Conservation (phyloP, 1,140 invertebrate species). For the Cotesia typhae region DNA sequence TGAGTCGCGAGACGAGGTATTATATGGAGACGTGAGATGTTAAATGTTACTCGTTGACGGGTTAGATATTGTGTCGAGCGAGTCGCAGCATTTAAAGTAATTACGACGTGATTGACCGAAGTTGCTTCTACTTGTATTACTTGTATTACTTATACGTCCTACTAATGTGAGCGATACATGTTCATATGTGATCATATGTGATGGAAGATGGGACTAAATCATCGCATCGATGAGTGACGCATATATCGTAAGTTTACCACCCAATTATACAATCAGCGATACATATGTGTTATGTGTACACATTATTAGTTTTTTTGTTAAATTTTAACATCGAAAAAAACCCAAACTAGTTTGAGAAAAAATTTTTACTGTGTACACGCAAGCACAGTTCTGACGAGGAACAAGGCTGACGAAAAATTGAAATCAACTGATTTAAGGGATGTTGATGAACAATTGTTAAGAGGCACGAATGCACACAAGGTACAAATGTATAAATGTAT, state of each 20-base stretch:
- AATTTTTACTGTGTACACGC: too few species aligned
- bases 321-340: too few species aligned
- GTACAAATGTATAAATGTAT: too few species aligned
- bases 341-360: too few species aligned
- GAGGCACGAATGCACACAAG: too few species aligned
- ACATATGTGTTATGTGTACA: constrained; percentile 40
- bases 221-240: constrained; percentile 60
- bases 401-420: too few species aligned
- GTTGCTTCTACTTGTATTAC: constrained; percentile 46
- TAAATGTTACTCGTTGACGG: constrained; percentile 37
- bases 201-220: constrained; percentile 56
- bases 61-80: constrained; percentile 65
- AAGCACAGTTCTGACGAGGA: too few species aligned
- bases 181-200: constrained; percentile 25
- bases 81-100: constrained; percentile 66
- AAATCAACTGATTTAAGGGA: too few species aligned
- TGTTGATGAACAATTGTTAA: too few species aligned
- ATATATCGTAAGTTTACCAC: constrained; percentile 63
- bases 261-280: constrained; percentile 65
- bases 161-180: too few species aligned
- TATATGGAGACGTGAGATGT: neutral
- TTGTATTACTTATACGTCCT: too few species aligned
- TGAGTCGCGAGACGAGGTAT: neutral
- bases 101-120: constrained; percentile 67
- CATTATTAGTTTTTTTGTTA: too few species aligned